These are phyloP conservation scores for Buathra laborator DNA, from an alignment of 2,888 invertebrate species.

Conservation along the genomic window DNA sequence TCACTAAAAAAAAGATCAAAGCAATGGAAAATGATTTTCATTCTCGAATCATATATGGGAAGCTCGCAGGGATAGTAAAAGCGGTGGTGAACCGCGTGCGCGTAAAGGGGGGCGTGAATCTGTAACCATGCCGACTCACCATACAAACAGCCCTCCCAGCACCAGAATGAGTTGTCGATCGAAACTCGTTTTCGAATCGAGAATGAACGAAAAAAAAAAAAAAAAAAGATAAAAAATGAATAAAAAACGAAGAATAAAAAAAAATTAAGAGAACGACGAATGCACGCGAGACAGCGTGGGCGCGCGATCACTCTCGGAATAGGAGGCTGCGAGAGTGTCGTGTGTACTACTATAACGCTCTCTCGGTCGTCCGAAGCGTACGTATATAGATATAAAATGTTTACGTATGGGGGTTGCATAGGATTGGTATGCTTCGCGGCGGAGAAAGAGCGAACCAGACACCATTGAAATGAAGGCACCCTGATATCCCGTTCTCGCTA, in stretches of 20 bases:
- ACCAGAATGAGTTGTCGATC: slow-evolving; percentile 75
- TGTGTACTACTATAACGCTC: slow-evolving; percentile 8
- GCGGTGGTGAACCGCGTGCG: slow-evolving; percentile 40
- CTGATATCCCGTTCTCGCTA: slow-evolving; percentile 51
- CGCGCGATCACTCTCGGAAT: slow-evolving; percentile 48
- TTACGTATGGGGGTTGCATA: slow-evolving; percentile 11
- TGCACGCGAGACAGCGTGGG: slow-evolving; percentile 64
- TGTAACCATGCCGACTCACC: slow-evolving; percentile 34
- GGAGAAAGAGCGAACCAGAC: slow-evolving; percentile 48
- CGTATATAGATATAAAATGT: slow-evolving; percentile 17
- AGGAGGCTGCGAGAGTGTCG: slow-evolving; percentile 43
- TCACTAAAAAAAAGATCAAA: not conserved
- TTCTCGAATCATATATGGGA: not conserved
- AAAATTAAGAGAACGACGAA: slow-evolving; percentile 50
- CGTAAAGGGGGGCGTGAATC: slow-evolving; percentile 66
- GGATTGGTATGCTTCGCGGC: slow-evolving; percentile 16
- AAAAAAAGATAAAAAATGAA: not conserved
- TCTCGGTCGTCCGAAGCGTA: not conserved
- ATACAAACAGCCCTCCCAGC: slow-evolving; percentile 30
- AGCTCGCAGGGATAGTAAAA: slow-evolving; percentile 7
- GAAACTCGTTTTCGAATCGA: slow-evolving; percentile 75
- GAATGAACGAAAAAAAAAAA: slow-evolving; percentile 24
- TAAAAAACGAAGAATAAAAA: slow-evolving; percentile 20
- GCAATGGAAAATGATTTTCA: not conserved
- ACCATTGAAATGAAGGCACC: slow-evolving; percentile 60